These are phyloP conservation scores for Brachyistius frenatus DNA, from an alignment of 2,113 vertebrate genomes.

Conservation along the genomic window DNA sequence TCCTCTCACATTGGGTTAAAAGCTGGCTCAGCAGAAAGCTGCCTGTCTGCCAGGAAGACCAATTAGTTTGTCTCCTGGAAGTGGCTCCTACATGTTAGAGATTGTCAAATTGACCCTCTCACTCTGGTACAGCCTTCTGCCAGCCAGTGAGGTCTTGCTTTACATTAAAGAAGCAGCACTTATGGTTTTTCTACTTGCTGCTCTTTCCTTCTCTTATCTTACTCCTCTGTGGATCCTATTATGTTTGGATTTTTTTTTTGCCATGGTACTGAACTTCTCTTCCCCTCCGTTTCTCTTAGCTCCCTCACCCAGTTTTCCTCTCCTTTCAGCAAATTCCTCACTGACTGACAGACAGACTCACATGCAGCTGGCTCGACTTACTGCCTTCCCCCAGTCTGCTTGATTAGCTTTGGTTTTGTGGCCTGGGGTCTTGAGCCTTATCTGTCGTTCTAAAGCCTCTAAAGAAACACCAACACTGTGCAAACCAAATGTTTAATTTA, in stretches of 20 bases:
- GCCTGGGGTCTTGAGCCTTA: conserved; percentile 30
- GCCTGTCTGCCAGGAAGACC: conserved; percentile 26
- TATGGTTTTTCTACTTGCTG: not conserved
- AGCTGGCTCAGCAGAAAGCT: conserved; percentile 34
- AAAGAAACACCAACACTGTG: conserved; percentile 28
- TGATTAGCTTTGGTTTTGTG: conserved; percentile 64
- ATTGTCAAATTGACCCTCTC: conserved; percentile 33
- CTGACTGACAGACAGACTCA: conserved; percentile 47
- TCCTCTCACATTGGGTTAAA: not conserved
- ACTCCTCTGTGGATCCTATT: conserved; percentile 2
- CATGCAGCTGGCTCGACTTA: conserved; percentile 66
- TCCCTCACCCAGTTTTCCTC: conserved; percentile 30
- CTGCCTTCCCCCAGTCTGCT: conserved; percentile 38
- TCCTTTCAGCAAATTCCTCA: conserved; percentile 67
- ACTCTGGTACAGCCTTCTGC: conserved; percentile 9
- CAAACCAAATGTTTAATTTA: conserved; percentile 1
- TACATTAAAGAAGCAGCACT: conserved; percentile 8
- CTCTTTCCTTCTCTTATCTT: not conserved
- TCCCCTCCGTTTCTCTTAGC: not conserved
- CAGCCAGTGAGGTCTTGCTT: conserved; percentile 9
- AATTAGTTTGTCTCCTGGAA: conserved; percentile 31
- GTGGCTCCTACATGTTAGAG: conserved; percentile 12
- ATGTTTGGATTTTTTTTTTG: not conserved
- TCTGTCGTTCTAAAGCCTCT: conserved; percentile 42
- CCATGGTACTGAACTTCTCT: not conserved